Percentiles rank a stretch among this genome's conserved stretches.
Evolutionary conservation across 2,888 invertebrate species (phyloP).

Genomic region (Trissoscelio sp.): DNA sequence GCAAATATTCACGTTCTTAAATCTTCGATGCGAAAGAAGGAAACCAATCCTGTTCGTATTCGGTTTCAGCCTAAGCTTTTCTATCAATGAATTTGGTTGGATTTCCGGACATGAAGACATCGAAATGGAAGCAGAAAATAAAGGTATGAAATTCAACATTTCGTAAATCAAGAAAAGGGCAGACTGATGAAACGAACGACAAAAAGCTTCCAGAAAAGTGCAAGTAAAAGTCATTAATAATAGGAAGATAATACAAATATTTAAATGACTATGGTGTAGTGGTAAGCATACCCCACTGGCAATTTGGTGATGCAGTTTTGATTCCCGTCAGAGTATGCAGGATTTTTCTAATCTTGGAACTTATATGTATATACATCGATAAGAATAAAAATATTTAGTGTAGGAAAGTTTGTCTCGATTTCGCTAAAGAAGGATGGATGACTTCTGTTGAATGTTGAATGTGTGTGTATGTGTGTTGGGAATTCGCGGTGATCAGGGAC

Average conservation of each 20-base stretch:
- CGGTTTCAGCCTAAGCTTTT: conserved; percentile 13
- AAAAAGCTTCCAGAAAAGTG: too few species aligned
- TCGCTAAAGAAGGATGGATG: background rate
- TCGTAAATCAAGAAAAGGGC: conserved; percentile 29
- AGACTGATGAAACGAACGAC: conserved; percentile 2
- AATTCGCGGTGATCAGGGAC: background rate
- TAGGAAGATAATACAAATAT: too few species aligned
- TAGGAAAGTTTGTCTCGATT: conserved; percentile 36
- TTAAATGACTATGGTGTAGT: too few species aligned
- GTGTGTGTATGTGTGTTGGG: background rate
- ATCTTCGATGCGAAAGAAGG: conserved; percentile 3
- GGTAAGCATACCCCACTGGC: too few species aligned
- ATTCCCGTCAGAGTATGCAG: too few species aligned
- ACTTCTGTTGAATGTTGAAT: too few species aligned
- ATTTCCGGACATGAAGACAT: conserved; percentile 31
- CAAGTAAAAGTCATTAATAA: too few species aligned
- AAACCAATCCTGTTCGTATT: conserved; percentile 34
- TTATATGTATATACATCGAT: too few species aligned
- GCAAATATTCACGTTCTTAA: conserved; percentile 15
- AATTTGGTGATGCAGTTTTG: too few species aligned
- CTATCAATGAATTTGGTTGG: conserved; percentile 22
- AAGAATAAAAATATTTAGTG: too few species aligned
- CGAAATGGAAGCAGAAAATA: background rate
- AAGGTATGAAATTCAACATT: too few species aligned
- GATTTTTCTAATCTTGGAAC: too few species aligned